A percentile compares a stretch with the other conserved stretches of the same genome.
Conservation (phyloP, 2,797 vertebrate species). For the Heliangelus exortis region DNA sequence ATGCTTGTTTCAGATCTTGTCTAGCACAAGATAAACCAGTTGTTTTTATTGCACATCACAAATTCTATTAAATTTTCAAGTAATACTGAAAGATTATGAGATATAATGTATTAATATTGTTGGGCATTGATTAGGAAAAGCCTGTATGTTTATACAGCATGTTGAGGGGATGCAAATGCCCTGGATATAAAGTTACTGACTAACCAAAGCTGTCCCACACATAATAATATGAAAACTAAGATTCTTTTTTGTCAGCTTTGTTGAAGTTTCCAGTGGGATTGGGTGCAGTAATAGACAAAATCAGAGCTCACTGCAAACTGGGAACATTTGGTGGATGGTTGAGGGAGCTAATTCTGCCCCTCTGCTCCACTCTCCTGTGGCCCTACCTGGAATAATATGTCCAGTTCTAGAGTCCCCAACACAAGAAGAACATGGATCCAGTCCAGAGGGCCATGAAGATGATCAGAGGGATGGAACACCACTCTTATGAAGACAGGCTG, state of each 20-base stretch:
- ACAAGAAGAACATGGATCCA: too few species aligned
- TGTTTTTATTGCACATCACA: neutral
- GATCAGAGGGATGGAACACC: too few species aligned
- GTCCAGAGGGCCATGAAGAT: too few species aligned
- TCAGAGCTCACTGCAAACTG: neutral
- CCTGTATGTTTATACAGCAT: neutral
- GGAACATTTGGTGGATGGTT: neutral
- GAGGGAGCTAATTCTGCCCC: too few species aligned
- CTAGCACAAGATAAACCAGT: neutral
- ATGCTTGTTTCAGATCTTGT: neutral
- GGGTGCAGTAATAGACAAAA: neutral
- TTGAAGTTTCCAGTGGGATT: neutral
- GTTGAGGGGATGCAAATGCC: neutral
- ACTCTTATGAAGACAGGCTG: too few species aligned
- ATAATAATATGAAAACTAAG: neutral
- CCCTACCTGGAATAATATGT: too few species aligned
- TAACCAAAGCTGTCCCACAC: neutral
- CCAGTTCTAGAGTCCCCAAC: too few species aligned
- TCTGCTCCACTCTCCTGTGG: too few species aligned
- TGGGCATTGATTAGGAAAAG: neutral
- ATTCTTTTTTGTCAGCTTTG: neutral
- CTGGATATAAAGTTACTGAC: neutral
- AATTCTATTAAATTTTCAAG: neutral
- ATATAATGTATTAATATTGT: neutral
- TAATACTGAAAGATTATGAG: constrained; percentile 1